A percentile compares a stretch with the other conserved stretches of the same genome.
Conservation (phyloP, 2,113 vertebrate genomes). For the Tetraodon nigroviridis region DNA sequence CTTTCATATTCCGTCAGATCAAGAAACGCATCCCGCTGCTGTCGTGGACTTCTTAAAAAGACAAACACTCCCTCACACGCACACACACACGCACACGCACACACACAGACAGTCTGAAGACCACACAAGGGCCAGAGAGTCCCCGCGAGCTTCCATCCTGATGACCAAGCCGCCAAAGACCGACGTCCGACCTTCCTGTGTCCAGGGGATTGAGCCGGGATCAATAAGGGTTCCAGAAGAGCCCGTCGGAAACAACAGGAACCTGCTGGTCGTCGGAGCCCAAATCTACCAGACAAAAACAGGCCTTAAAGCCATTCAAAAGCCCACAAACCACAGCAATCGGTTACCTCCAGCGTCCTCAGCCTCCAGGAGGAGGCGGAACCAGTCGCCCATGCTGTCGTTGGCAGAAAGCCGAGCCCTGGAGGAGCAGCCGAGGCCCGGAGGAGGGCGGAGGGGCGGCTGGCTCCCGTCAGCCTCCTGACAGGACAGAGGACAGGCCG, state of each 20-base stretch:
- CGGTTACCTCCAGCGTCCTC: conserved; percentile 45
- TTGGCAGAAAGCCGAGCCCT: conserved; percentile 47
- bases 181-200: neutral
- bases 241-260: conserved; percentile 56
- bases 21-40: conserved; percentile 2
- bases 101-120: too few relatives aligned
- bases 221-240: conserved; percentile 68
- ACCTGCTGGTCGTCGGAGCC: conserved; percentile 62
- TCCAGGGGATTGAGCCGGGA: too few relatives aligned
- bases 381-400: conserved; percentile 67
- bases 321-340: too few relatives aligned
- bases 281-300: conserved; percentile 28
- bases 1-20: conserved; percentile 3
- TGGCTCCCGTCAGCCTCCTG: conserved; percentile 32
- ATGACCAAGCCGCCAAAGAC: neutral
- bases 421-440: conserved; percentile 59
- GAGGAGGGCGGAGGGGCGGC: conserved; percentile 36
- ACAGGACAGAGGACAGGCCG: neutral
- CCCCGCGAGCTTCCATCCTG: too few relatives aligned
- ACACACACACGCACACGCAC: neutral
- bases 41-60: conserved; percentile 2
- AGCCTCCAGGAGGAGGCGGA: conserved; percentile 61
- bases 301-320: too few relatives aligned
- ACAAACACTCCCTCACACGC: neutral
- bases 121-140: neutral